Conservation (phyloP, 2,113 vertebrate species). For the Datnioides undecimradiatus region DNA sequence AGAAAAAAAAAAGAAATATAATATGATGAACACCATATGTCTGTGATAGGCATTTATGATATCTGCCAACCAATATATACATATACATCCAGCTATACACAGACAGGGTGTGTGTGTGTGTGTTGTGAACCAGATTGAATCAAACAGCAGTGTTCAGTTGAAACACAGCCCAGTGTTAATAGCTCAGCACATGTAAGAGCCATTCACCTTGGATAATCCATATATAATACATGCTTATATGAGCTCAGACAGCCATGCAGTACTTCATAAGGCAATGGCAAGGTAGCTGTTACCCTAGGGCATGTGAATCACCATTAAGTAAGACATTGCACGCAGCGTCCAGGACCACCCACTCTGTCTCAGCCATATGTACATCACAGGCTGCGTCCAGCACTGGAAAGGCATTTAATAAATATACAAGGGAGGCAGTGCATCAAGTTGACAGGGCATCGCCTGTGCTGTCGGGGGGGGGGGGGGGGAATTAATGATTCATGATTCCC, state of each 20-base stretch:
- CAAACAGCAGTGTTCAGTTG: no score
- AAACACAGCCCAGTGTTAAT: not conserved
- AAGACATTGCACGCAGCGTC: slow-evolving; percentile 20
- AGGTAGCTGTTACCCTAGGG: slow-evolving; percentile 38
- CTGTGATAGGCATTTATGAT: no score
- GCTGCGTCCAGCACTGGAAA: slow-evolving; percentile 33
- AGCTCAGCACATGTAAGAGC: not conserved
- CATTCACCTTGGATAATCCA: slow-evolving; percentile 49
- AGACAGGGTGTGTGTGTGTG: no score
- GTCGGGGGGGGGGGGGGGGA: slow-evolving; percentile 34
- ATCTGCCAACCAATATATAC: no score
- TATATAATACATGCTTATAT: slow-evolving; percentile 47
- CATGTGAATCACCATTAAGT: slow-evolving; percentile 51
- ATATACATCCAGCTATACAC: no score
- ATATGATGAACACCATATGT: no score
- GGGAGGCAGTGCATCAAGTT: slow-evolving; percentile 67
- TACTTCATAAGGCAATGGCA: slow-evolving; percentile 32
- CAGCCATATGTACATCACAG: slow-evolving; percentile 37
- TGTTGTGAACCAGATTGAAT: no score
- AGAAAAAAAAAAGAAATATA: no score
- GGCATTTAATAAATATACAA: slow-evolving; percentile 61
- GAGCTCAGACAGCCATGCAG: slow-evolving; percentile 41
- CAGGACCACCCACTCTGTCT: slow-evolving; percentile 42
- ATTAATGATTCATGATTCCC: slow-evolving; percentile 77
- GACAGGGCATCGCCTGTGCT: slow-evolving; percentile 59